These are phyloP conservation scores for Microtus ochrogaster DNA, from an alignment of 2,113 vertebrate species.

Conservation along the genomic window DNA sequence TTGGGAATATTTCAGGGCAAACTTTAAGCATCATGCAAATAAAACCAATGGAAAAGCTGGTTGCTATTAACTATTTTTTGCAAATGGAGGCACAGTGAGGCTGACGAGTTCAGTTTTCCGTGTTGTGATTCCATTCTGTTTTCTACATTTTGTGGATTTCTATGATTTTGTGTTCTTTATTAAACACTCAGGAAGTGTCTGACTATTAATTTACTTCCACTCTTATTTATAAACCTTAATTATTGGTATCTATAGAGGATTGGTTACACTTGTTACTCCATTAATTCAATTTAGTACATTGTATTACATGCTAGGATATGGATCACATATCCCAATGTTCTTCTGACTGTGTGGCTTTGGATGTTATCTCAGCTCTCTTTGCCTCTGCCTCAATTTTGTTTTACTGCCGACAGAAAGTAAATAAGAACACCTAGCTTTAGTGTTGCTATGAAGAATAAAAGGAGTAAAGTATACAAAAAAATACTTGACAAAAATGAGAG, in stretches of 20 bases:
- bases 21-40: background rate
- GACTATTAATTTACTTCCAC: background rate
- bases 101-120: background rate
- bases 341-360: background rate
- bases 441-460: background rate
- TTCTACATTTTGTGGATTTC: background rate
- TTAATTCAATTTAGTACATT: background rate
- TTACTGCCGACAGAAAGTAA: background rate
- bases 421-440: background rate
- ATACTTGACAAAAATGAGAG: background rate
- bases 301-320: background rate
- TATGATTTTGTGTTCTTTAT: background rate
- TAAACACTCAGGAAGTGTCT: background rate
- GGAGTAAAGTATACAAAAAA: background rate
- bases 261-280: background rate
- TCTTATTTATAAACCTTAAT: background rate
- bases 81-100: background rate
- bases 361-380: background rate
- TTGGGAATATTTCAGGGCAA: background rate
- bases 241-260: background rate
- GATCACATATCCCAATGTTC: fast-evolving
- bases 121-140: background rate
- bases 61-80: background rate
- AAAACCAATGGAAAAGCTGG: background rate
- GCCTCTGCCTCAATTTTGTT: background rate